A percentile compares a stretch with the other conserved stretches of the same genome.
phyloP scores from a whole-genome alignment of 2,113 vertebrate species.

The Notechis scutatus region DNA sequence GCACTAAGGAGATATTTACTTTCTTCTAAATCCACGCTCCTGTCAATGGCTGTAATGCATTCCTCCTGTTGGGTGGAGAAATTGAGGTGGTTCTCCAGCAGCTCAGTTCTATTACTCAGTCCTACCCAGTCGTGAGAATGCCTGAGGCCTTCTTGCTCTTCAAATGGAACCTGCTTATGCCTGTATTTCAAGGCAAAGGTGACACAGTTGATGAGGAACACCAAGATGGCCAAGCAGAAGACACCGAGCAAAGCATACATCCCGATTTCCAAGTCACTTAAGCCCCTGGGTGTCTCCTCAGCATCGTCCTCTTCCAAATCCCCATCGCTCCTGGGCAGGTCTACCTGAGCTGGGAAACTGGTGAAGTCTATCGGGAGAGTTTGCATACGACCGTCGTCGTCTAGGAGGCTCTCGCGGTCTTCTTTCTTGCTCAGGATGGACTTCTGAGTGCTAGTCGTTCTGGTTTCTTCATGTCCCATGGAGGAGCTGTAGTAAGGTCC shows the following conservation, averaged over 20 bases:
- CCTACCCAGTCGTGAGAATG: conserved; percentile 92
- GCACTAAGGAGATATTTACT: conserved; percentile 72
- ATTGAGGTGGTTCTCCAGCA: conserved; percentile 79
- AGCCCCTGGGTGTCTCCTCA: conserved; percentile 67
- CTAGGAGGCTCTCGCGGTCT: conserved; percentile 63
- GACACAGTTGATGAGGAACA: conserved; percentile 88
- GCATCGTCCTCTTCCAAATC: conserved; percentile 68
- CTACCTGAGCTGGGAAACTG: conserved; percentile 77
- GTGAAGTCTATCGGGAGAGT: conserved; percentile 80
- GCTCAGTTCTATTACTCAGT: conserved; percentile 83
- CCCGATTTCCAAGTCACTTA: conserved; percentile 91
- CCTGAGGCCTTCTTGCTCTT: conserved; percentile 81
- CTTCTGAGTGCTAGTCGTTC: conserved; percentile 73
- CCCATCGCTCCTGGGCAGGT: conserved; percentile 60
- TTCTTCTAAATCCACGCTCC: conserved; percentile 76
- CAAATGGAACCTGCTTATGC: conserved; percentile 81
- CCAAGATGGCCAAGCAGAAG: conserved; percentile 91
- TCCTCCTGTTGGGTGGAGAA: conserved; percentile 78
- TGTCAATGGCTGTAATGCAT: conserved; percentile 80
- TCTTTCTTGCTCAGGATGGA: conserved; percentile 65
- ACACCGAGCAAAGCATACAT: conserved; percentile 92
- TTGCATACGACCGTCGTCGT: conserved; percentile 69
- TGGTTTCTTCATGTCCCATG: conserved; percentile 72
- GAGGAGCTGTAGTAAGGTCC: conserved; percentile 61
- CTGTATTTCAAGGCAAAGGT: conserved; percentile 84